Base-by-base conservation (phyloP, 2,888 invertebrate genomes). In the Chrysolina haemoptera region DNA sequence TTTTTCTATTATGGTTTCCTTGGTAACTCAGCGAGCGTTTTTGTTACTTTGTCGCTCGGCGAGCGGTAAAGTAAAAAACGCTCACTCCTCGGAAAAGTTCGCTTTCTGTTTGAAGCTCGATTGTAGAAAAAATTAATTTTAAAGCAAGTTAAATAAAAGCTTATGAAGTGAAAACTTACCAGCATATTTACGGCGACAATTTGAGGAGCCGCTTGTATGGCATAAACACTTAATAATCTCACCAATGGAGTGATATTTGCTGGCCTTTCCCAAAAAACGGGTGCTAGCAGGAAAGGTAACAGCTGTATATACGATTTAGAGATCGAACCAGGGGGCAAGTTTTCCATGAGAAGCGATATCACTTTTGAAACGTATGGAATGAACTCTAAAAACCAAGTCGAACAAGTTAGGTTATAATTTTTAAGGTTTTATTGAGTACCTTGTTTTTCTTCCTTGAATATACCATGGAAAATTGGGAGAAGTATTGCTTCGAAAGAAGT, bases 281-380 rank as follows among this genome's bases (percentile, higher is more conserved):
- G 98, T 12, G 95, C 92, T 81, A 99, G 89, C 20, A 99, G 90
- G 85, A 95, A 96, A 0, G 98, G 97, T 84, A 99, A 94, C 70
- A 99, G 90, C 3, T 93, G 94, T 89, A 95, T 94, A 89, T 99
- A 99, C 0, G 94, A 93, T 71, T 94, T 95, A 16, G 97, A 95
- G 75, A 94, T 90, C 40, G 90, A 87, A 4, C 90, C 90, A 71
- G 82, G 83, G 41, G 84, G 86, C 22, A 86, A 83, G 74, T 94
- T 88, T 88, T 98, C 98, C 89, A 99, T 90, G 71, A 98, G 89
- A 18, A 98, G 89, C 0, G 98, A 96, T 48, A 99, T 89, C 89
- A 99, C 94, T 95, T 99, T 99, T 88, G 99, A 98, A 62, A 98
- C 97, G 88, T 99, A 99, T 0, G 99, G 99, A 89, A 98, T 95